These are phyloP conservation scores for Poeciliopsis retropinna DNA, from an alignment of 2,113 vertebrate species.

Conservation along the genomic window DNA sequence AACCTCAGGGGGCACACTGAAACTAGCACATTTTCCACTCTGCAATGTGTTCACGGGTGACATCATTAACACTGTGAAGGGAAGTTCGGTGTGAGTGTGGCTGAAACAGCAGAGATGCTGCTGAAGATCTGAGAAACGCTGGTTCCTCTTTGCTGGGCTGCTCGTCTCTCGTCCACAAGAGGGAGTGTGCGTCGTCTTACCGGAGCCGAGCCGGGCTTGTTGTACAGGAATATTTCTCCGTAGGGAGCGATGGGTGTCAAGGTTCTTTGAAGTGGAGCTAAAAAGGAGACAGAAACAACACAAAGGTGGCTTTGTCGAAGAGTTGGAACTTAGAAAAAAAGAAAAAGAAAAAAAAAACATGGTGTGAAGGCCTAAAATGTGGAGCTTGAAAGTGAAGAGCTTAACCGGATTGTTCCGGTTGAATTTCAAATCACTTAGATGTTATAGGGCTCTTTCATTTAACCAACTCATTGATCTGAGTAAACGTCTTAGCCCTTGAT, in stretches of 20 bases:
- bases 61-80: constrained; percentile 17
- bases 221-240: constrained; percentile 88
- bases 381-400: constrained; percentile 33
- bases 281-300: constrained; percentile 48
- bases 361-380: constrained; percentile 23
- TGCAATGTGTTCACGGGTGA: constrained; percentile 35
- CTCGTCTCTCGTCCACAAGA: constrained; percentile 31
- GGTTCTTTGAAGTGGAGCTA: constrained; percentile 71
- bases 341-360: constrained; percentile 1
- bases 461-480: constrained; percentile 50
- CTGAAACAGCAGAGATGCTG: constrained; percentile 33
- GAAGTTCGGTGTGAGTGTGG: constrained; percentile 23
- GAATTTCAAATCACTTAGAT: constrained; percentile 44
- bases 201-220: constrained; percentile 70
- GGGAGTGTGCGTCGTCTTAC: constrained; percentile 76
- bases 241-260: constrained; percentile 85
- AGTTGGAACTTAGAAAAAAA: constrained; percentile 6
- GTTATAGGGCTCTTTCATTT: constrained; percentile 54
- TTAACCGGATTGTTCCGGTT: constrained; percentile 49
- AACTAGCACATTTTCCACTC: constrained; percentile 45
- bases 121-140: constrained; percentile 51
- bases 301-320: constrained; percentile 27
- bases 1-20: constrained; percentile 60
- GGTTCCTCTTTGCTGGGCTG: constrained; percentile 56
- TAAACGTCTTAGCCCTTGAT: constrained; percentile 46